phyloP scores from a whole-genome alignment of 2,113 vertebrate species.

The Nicator chloris region DNA sequence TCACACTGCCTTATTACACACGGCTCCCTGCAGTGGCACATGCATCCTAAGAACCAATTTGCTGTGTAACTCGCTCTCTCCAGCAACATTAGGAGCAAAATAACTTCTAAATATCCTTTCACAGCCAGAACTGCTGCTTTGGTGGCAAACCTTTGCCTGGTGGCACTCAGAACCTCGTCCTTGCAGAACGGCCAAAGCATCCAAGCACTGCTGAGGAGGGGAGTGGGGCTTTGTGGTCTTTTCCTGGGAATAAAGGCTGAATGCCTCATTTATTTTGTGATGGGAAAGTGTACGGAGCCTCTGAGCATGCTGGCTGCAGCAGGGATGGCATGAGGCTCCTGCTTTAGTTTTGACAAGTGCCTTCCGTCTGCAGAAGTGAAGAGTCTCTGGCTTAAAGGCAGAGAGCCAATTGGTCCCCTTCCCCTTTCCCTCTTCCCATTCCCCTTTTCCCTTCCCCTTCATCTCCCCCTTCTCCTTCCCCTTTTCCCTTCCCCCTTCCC shows the following conservation, averaged over 20 bases:
- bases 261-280: background rate
- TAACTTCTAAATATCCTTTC: slow-evolving; percentile 15
- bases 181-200: background rate
- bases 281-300: background rate
- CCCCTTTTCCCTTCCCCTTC: no score
- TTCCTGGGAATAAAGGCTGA: background rate
- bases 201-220: background rate
- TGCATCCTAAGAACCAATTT: slow-evolving; percentile 41
- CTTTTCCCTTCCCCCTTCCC: background rate
- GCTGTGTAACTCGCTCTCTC: background rate
- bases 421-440: background rate
- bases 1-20: background rate
- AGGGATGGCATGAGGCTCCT: background rate
- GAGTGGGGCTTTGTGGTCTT: background rate
- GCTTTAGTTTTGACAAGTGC: background rate
- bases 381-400: background rate
- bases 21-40: slow-evolving; percentile 16
- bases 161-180: background rate
- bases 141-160: slow-evolving; percentile 4
- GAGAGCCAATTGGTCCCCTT: background rate
- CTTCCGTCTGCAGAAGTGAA: background rate
- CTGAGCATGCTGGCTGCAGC: background rate
- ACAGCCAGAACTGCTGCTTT: background rate
- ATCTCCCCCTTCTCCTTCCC: no score
- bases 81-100: slow-evolving; percentile 15